These are phyloP conservation scores for Lepisosteus osseus DNA, from an alignment of 2,113 vertebrate genomes.

Conservation along the genomic window DNA sequence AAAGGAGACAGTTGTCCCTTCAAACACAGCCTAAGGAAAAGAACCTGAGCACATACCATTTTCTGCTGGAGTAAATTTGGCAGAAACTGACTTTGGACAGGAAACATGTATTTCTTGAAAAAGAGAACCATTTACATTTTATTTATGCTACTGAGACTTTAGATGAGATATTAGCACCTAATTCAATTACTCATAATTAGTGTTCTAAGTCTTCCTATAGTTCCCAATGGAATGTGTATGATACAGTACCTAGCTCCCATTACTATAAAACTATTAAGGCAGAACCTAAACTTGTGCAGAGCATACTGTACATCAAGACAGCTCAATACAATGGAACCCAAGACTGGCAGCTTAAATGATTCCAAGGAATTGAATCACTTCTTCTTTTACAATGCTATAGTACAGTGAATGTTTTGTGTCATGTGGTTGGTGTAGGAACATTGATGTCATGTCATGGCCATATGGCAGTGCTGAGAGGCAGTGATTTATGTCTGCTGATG, in stretches of 20 bases:
- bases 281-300: background rate
- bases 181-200: background rate
- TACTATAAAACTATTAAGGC: no score
- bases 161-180: background rate
- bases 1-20: no score
- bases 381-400: constrained; percentile 5
- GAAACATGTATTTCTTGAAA: no score
- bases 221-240: no score
- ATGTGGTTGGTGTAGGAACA: constrained; percentile 25
- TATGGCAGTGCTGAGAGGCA: constrained; percentile 14
- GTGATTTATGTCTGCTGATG: constrained; percentile 23
- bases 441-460: constrained; percentile 31
- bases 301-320: background rate
- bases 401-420: constrained; percentile 24
- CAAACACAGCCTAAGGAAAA: no score
- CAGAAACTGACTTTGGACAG: no score
- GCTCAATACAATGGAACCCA: background rate
- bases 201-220: background rate
- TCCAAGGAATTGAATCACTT: background rate
- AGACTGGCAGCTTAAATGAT: background rate
- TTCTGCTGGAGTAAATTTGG: no score
- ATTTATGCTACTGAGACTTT: background rate
- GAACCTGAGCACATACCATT: no score
- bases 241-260: background rate
- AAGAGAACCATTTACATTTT: no score